Evolutionary conservation across 2,113 vertebrate genomes (phyloP).

Genomic region (Notechis scutatus): DNA sequence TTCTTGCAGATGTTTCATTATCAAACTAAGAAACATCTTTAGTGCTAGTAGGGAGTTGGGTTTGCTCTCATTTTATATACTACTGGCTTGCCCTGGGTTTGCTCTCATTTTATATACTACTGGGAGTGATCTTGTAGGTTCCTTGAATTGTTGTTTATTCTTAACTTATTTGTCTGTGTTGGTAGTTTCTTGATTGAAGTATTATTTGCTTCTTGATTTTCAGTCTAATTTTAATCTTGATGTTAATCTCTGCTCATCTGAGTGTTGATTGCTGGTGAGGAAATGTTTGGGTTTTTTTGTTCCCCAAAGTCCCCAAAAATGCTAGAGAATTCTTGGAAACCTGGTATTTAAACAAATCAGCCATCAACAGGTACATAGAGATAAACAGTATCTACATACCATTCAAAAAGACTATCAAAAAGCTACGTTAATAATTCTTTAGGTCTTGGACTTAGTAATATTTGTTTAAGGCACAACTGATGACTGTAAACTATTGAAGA

Average conservation of each 20-base stretch:
- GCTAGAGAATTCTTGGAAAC: background rate
- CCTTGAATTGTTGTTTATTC: background rate
- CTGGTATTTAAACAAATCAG: background rate
- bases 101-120: background rate
- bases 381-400: background rate
- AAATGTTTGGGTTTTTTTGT: background rate
- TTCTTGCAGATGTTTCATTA: background rate
- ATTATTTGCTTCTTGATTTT: background rate
- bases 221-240: background rate
- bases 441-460: background rate
- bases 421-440: background rate
- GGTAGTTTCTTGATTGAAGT: background rate
- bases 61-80: background rate
- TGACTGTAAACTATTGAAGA: background rate
- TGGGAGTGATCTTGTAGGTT: background rate
- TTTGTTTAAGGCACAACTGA: background rate
- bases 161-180: background rate
- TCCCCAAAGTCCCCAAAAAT: background rate
- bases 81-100: background rate
- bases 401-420: background rate
- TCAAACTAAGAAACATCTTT: background rate
- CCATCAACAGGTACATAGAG: background rate
- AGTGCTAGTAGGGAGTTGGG: background rate
- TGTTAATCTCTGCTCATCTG: background rate
- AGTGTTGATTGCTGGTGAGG: background rate